Evolutionary conservation across 2,113 vertebrate species (phyloP), one percentile per base, ranked within the genome.

Genomic region (Thomomys bottae): DNA sequence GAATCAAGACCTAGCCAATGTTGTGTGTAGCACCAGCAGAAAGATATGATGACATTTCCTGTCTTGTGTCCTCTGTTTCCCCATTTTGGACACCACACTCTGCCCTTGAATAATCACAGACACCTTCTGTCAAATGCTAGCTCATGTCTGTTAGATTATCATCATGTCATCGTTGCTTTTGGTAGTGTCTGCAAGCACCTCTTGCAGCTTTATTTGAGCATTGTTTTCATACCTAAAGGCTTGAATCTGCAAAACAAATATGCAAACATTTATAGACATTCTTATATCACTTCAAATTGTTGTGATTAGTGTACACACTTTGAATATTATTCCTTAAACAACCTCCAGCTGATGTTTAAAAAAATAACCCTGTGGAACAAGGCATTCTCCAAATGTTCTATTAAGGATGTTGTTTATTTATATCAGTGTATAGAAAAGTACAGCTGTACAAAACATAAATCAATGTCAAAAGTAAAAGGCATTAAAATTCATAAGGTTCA

Each of bases 401-500:
- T 95, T 95, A 96, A 96, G 93, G 93, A 94, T 30, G 89, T 73
- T 92, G 72, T 96, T 97, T 97, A 97, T 97, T 97, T 96, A 96
- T 95, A 97, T 96, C 93, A 95, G 89, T 90, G 92, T 96, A 95
- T 85, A 97, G 96, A 96, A 97, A 96, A 97, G 92, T 95, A 95
- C 92, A 87, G 91, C 95, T 97, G 94, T 87, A 94, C 66, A 88
- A 97, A 96, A 91, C 95, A 95, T 95, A 95, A 57, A 94, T 96
- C 97, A 96, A 77, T 97, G 94, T 96, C 95, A 96, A 96, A 96
- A 96, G 90, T 92, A 94, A 96, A 97, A 97, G 82, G 63, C 73
- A 91, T 68, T 96, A 97, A 97, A 97, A 97, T 96, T 96, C 78
- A 95, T 96, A 96, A 96, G 82, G 92, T 95, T 97, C 93, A 85